phyloP scores from a whole-genome alignment of 2,888 invertebrate genomes.

The Lysandra coridon region DNA sequence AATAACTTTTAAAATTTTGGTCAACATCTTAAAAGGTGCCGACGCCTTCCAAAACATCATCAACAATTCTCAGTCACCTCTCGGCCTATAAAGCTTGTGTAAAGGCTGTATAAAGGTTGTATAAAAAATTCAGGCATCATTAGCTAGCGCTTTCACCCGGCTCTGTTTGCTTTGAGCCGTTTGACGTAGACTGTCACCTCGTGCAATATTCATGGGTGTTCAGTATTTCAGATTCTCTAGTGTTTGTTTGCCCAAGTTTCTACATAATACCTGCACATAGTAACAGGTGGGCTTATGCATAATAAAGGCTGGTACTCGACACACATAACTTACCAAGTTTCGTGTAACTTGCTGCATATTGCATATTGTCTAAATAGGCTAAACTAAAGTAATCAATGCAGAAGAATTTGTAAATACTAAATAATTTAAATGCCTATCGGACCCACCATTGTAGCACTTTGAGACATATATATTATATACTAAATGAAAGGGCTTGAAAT shows the following conservation, averaged over 20 bases:
- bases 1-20: not conserved
- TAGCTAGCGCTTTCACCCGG: constrained; percentile 51
- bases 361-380: too few relatives aligned
- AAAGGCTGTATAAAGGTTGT: constrained; percentile 40
- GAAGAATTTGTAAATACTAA: too few relatives aligned
- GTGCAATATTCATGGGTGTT: constrained; percentile 10
- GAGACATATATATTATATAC: too few relatives aligned
- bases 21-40: not conserved
- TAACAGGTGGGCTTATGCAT: not conserved
- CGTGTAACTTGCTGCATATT: not conserved
- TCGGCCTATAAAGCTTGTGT: constrained; percentile 7
- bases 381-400: too few relatives aligned
- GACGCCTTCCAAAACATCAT: constrained; percentile 32
- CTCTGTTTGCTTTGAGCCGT: constrained; percentile 37
- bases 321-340: not conserved
- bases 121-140: constrained; percentile 66
- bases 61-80: constrained; percentile 29
- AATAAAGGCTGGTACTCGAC: not conserved
- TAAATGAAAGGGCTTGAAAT: too few relatives aligned
- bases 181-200: not conserved
- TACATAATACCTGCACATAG: constrained; percentile 2
- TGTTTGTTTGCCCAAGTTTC: constrained; percentile 29
- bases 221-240: constrained; percentile 7
- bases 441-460: too few relatives aligned
- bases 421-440: too few relatives aligned